phyloP scores from a whole-genome alignment of 2,113 vertebrate species.

The Gymnocephalus cernua region DNA sequence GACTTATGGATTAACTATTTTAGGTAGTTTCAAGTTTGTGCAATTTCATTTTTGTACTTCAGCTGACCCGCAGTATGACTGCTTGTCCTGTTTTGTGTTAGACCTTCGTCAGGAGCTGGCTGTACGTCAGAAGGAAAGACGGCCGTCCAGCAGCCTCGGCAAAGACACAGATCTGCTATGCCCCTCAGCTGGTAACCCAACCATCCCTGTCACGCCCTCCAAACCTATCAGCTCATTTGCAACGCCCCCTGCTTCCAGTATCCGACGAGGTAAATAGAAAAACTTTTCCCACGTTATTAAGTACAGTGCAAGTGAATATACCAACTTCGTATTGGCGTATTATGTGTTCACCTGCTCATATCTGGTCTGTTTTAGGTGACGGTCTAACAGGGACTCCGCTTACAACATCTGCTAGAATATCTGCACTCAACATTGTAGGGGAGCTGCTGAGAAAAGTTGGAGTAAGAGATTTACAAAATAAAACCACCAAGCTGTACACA shows the following conservation, averaged over 20 bases:
- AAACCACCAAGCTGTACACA: neutral
- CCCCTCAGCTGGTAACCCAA: constrained; percentile 78
- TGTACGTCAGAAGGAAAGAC: constrained; percentile 94
- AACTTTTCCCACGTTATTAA: neutral
- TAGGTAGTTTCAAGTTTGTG: neutral
- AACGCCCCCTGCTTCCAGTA: constrained; percentile 85
- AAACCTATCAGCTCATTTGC: constrained; percentile 75
- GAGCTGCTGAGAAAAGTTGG: constrained; percentile 97
- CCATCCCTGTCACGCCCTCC: constrained; percentile 84
- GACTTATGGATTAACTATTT: neutral
- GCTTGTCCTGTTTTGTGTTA: constrained; percentile 62
- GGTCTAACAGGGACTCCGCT: constrained; percentile 89
- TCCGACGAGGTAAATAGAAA: constrained; percentile 84
- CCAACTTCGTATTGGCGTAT: neutral
- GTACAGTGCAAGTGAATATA: neutral
- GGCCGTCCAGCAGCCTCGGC: constrained; percentile 72
- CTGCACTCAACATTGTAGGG: constrained; percentile 96
- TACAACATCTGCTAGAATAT: constrained; percentile 95
- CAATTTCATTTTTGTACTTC: neutral
- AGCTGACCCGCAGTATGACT: neutral
- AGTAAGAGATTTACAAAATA: constrained; percentile 83
- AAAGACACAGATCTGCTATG: constrained; percentile 84
- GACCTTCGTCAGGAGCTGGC: constrained; percentile 96
- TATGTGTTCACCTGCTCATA: neutral
- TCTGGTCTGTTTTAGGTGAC: constrained; percentile 81